Evolutionary conservation across 2,113 vertebrate genomes (phyloP), one percentile per base, ranked within the genome.

Genomic region (Fulica atra): DNA sequence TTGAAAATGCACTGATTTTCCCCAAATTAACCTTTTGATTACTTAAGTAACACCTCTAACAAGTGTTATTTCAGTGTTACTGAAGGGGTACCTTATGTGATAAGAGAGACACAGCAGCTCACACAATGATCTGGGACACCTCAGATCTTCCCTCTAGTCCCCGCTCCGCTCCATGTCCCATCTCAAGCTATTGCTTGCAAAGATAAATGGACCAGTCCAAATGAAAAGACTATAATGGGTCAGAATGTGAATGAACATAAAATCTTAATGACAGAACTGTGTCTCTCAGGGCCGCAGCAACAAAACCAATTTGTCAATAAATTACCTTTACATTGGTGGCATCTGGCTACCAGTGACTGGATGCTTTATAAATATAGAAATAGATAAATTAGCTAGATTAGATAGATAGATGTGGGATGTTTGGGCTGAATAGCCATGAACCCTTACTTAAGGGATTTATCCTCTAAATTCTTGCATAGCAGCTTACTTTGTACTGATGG

Each of bases 391-490:
- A 92, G 54, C 59, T 85, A 77, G 89, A 95, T 96, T 91, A 95
- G 94, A 81, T 53, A 95, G 87, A 82, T 93, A 77, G 46, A 90
- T 94, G 60, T 56, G 77, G 71, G 71, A 95, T 91, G 29, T 79
- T 86, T 88, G 71, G 40, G 42, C 64, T 94, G 66, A 81, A 85
- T 56, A 77, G 36, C 29, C 29, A 36, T 64, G 87, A 96, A 91
- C 79, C 38, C 66, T 96, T 96, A 92, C 89, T 97, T 96, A 96
- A 95, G 60, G 88, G 81, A 35, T 94, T 92, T 95, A 93, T 89
- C 51, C 89, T 95, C 81, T 91, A 94, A 97, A 93, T 95, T 96
- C 88, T 61, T 71, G 44, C 81, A 31, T 79, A 96, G 65, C 70
- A 66, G 36, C 86, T 79, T 92, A 85, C 35, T 92, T 96, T 96